Evolutionary conservation across 2,113 vertebrate genomes (phyloP).

Genomic region (Cheilinus undulatus): DNA sequence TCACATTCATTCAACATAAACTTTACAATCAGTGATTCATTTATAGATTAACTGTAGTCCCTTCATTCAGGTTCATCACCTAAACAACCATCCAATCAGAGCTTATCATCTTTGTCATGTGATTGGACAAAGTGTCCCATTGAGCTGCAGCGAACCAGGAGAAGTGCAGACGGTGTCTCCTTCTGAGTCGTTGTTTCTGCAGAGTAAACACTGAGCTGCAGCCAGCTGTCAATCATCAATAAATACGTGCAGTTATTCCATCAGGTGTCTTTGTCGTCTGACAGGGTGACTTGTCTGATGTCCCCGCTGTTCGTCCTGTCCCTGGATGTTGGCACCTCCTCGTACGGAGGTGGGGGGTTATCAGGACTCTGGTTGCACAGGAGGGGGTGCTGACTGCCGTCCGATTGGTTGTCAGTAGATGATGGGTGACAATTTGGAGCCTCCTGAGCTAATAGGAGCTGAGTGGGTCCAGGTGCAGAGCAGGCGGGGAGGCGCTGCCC

Average conservation of each 20-base stretch:
- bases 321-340: constrained; percentile 68
- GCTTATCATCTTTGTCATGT: constrained; percentile 25
- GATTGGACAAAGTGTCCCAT: constrained; percentile 38
- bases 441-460: constrained; percentile 79
- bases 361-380: constrained; percentile 54
- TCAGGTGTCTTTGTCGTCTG: constrained; percentile 78
- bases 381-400: constrained; percentile 37
- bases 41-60: constrained; percentile 3
- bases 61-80: constrained; percentile 9
- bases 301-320: constrained; percentile 38
- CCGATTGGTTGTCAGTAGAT: constrained; percentile 41
- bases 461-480: constrained; percentile 64
- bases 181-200: background rate
- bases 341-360: constrained; percentile 77
- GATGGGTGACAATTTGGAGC: constrained; percentile 28
- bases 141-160: constrained; percentile 46
- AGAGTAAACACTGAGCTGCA: background rate
- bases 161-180: constrained; percentile 48
- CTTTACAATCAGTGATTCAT: constrained; percentile 30
- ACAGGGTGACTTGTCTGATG: constrained; percentile 47
- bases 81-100: constrained; percentile 34
- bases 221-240: background rate
- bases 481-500: constrained; percentile 74
- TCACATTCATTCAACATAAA: constrained; percentile 29
- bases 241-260: background rate